Percentiles rank a stretch among this genome's conserved stretches.
Evolutionary conservation across 2,797 vertebrate species (phyloP).

Genomic region (Acanthurus tractus): DNA sequence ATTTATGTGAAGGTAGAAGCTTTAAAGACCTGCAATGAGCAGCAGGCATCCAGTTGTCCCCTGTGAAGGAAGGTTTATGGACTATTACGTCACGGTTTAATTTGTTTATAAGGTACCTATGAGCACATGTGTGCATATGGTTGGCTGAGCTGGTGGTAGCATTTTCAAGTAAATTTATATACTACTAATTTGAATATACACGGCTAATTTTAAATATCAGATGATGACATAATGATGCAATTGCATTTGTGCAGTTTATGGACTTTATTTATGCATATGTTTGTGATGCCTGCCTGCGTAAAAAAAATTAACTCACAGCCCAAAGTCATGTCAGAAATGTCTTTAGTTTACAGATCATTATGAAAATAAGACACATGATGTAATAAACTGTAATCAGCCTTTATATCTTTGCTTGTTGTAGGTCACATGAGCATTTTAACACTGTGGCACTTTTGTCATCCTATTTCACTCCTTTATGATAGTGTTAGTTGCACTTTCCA

Average conservation of each 20-base stretch:
- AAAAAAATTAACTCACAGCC: background rate
- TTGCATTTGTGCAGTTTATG: background rate
- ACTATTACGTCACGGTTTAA: background rate
- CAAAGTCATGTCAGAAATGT: background rate
- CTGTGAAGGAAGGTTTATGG: background rate
- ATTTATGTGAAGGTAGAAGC: background rate
- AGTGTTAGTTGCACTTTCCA: conserved; percentile 12
- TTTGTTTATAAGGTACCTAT: background rate
- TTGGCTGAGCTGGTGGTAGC: background rate
- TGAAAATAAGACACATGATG: background rate
- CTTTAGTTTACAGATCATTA: background rate
- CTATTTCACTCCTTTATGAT: background rate
- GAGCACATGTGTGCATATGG: background rate
- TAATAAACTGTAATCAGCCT: conserved; percentile 2
- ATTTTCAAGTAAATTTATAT: background rate
- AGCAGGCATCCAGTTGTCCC: background rate
- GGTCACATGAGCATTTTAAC: background rate
- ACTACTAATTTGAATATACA: background rate
- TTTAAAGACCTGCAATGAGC: background rate
- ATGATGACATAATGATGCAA: background rate
- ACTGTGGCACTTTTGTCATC: conserved; percentile 7
- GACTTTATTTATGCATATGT: background rate
- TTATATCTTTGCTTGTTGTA: conserved; percentile 12
- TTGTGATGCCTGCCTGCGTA: background rate
- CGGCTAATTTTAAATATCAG: background rate